Conservation (phyloP, 2,113 vertebrate genomes). For the Tachuris rubrigastra region DNA sequence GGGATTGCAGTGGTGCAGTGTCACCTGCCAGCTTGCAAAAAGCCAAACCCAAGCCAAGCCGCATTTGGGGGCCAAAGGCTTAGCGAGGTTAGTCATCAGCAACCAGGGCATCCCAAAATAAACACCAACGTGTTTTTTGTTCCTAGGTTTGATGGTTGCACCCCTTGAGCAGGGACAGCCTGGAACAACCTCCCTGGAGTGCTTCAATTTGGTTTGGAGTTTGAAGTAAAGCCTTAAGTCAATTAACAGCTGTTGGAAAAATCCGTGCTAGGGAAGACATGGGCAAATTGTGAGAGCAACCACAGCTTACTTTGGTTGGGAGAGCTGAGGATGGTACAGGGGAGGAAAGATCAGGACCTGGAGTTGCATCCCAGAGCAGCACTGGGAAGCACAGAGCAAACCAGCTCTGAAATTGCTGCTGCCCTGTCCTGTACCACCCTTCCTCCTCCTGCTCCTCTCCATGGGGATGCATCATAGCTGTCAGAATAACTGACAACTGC, state of each 20-base stretch:
- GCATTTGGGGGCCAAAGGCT: neutral
- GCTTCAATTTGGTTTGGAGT: neutral
- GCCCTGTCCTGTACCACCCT: neutral
- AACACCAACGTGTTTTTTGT: neutral
- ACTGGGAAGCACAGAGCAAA: neutral
- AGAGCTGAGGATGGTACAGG: neutral
- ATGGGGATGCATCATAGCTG: neutral
- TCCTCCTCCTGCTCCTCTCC: neutral
- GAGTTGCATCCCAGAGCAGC: fast-evolving
- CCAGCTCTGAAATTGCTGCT: neutral
- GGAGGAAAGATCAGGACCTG: neutral
- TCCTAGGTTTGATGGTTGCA: neutral
- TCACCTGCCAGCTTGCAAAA: slow-evolving; percentile 46
- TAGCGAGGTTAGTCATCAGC: neutral
- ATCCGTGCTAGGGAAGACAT: neutral
- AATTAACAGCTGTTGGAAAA: neutral
- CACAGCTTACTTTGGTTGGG: fast-evolving
- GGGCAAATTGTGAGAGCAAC: neutral
- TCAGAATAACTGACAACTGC: neutral
- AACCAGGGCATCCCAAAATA: neutral
- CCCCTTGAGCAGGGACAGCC: neutral
- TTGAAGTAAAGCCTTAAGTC: neutral
- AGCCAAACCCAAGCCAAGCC: neutral
- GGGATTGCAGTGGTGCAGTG: fast-evolving
- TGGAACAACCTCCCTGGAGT: neutral